phyloP scores from a whole-genome alignment of 2,797 vertebrate genomes.

The Urocyon cinereoargenteus region DNA sequence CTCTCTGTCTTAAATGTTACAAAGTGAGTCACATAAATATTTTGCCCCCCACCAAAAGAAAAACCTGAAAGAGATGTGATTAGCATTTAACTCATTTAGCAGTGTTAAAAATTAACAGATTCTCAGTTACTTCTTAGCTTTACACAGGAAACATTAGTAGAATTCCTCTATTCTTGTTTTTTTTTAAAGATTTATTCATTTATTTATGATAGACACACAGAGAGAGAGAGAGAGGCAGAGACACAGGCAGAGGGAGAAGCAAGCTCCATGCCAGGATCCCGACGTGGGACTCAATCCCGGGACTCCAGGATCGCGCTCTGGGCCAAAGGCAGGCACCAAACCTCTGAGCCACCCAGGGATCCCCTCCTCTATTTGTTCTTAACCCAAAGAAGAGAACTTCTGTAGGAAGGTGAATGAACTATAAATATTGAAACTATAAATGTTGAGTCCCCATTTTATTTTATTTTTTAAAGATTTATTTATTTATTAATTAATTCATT shows the following conservation, averaged over 20 bases:
- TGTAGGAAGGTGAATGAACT: not conserved
- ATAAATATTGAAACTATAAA: not conserved
- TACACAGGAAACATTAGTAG: not conserved
- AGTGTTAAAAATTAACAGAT: constrained; percentile 30
- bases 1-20: not conserved
- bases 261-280: too few relatives aligned
- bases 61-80: constrained; percentile 5
- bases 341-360: too few relatives aligned
- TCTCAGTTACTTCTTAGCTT: constrained; percentile 41
- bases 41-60: not conserved
- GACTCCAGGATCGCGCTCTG: too few relatives aligned
- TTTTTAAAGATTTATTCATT: too few relatives aligned
- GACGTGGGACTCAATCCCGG: too few relatives aligned
- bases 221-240: too few relatives aligned
- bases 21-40: constrained; percentile 55
- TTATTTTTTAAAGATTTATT: too few relatives aligned
- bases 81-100: constrained; percentile 30
- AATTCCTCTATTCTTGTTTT: constrained; percentile 1
- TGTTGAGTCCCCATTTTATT: not conserved
- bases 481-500: too few relatives aligned
- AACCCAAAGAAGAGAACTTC: constrained; percentile 44
- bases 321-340: too few relatives aligned
- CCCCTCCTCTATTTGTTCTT: constrained; percentile 37
- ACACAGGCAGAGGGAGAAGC: too few relatives aligned
- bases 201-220: too few relatives aligned